A percentile compares a stretch with the other conserved stretches of the same genome.
These are phyloP conservation scores for Schrankia costaestrigalis DNA, from an alignment of 2,888 invertebrate genomes.

Conservation along the genomic window DNA sequence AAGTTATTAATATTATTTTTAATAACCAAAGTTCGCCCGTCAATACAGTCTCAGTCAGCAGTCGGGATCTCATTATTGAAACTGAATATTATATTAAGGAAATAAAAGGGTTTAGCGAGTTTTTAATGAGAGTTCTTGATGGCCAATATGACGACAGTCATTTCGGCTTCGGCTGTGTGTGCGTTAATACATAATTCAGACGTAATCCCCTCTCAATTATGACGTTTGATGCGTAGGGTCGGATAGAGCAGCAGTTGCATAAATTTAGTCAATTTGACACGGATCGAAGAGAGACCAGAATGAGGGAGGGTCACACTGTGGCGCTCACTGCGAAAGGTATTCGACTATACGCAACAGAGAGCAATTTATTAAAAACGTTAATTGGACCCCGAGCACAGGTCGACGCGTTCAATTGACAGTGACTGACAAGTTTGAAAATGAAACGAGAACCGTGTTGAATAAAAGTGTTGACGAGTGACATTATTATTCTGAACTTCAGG, in stretches of 20 bases:
- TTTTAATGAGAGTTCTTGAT: slow-evolving; percentile 13
- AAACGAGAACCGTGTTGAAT: slow-evolving; percentile 23
- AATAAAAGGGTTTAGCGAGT: slow-evolving; percentile 11
- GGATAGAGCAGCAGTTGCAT: slow-evolving; percentile 60
- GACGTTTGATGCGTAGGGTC: slow-evolving; percentile 66
- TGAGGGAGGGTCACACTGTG: slow-evolving; percentile 17
- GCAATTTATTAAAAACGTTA: slow-evolving; percentile 36
- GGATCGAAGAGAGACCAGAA: slow-evolving; percentile 33
- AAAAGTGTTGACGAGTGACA: slow-evolving; percentile 17
- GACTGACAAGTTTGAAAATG: slow-evolving; percentile 30
- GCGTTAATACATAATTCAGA: slow-evolving; percentile 61
- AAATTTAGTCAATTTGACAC: slow-evolving; percentile 77
- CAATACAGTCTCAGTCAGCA: too few relatives aligned
- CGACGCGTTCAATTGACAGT: slow-evolving; percentile 23
- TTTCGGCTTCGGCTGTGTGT: slow-evolving; percentile 36
- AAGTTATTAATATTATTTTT: too few relatives aligned
- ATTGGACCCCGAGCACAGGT: slow-evolving; percentile 26
- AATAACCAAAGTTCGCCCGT: too few relatives aligned
- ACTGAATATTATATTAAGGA: slow-evolving; percentile 24
- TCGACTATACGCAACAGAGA: slow-evolving; percentile 23
- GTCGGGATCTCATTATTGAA: slow-evolving; percentile 12
- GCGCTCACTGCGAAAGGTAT: slow-evolving; percentile 34
- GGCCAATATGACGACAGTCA: slow-evolving; percentile 30
- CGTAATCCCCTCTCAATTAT: slow-evolving; percentile 54
- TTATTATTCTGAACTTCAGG: slow-evolving; percentile 11